Evolutionary conservation across 2,797 vertebrate genomes (phyloP).

Genomic region (Hemibagrus guttatus): DNA sequence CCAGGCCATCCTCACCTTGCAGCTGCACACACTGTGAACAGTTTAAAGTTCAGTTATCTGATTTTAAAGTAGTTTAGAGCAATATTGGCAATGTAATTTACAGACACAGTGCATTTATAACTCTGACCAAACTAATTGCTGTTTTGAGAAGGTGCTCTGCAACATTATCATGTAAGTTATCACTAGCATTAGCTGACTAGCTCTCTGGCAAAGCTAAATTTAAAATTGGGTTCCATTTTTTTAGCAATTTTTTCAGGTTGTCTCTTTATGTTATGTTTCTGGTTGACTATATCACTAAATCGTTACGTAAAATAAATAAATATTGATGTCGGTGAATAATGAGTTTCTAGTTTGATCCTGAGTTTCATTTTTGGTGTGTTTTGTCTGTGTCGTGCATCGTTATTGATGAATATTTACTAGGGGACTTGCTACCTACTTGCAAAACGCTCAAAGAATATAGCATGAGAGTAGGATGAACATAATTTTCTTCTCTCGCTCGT

Average conservation of each 20-base stretch:
- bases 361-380: neutral
- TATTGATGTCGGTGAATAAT: neutral
- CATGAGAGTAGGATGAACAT: neutral
- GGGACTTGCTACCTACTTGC: neutral
- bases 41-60: neutral
- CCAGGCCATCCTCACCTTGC: neutral
- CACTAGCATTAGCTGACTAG: too few relatives aligned
- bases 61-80: neutral
- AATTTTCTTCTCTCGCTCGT: neutral
- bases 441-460: constrained; percentile 6
- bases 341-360: neutral
- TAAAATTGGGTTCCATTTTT: too few relatives aligned
- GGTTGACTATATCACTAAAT: too few relatives aligned
- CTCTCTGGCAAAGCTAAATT: too few relatives aligned
- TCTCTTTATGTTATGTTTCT: too few relatives aligned
- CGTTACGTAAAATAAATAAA: neutral
- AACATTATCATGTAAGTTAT: neutral
- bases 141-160: neutral
- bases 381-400: neutral
- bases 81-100: neutral
- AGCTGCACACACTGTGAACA: neutral
- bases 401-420: neutral
- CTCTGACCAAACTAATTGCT: neutral
- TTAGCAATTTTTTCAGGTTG: too few relatives aligned
- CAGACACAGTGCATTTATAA: neutral